phyloP scores from a whole-genome alignment of 2,113 vertebrate species.

The Odocoileus hemionus region DNA sequence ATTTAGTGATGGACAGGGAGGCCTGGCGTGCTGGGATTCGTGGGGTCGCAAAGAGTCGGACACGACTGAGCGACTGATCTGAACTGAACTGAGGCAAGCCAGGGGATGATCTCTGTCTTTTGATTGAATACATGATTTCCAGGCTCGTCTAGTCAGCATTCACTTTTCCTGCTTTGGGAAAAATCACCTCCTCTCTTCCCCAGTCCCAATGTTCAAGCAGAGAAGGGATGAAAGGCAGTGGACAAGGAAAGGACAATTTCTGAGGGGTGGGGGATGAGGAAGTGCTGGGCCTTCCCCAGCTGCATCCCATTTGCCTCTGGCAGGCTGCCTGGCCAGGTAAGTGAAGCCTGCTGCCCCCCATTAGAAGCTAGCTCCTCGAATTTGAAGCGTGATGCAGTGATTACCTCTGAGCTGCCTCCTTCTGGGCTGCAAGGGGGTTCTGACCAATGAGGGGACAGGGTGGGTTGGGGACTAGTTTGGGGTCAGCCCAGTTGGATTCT shows the following conservation, averaged over 20 bases:
- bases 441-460: background rate
- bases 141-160: background rate
- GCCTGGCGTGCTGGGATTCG: no score
- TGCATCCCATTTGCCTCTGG: conserved; percentile 51
- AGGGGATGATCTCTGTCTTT: background rate
- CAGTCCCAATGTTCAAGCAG: background rate
- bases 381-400: conserved; percentile 18
- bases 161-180: background rate
- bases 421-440: background rate
- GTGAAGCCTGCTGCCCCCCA: conserved; percentile 59
- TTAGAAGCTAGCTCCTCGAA: background rate
- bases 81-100: background rate
- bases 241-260: background rate
- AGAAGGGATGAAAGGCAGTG: background rate
- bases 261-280: background rate
- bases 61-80: no score
- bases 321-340: conserved; percentile 62
- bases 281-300: background rate
- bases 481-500: background rate
- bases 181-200: background rate
- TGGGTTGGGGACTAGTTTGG: background rate
- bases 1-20: no score
- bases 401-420: background rate
- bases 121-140: background rate
- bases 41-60: no score